Base-by-base conservation (phyloP, 30 jellyfish, hydroid and myxozoan species). In the Pseudorhiza aurosa region DNA sequence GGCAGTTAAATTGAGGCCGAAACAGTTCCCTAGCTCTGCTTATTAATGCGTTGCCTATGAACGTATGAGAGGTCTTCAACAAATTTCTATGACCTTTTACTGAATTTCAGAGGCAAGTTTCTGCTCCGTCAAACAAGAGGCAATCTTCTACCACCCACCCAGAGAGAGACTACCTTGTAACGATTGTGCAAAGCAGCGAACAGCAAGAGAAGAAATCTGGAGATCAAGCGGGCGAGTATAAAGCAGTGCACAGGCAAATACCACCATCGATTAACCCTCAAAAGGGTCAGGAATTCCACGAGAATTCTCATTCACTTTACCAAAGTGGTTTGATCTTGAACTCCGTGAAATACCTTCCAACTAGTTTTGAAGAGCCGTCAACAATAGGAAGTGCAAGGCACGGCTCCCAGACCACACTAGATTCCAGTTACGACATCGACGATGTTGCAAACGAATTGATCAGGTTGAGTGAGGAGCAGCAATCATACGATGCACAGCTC, bases 401-500 rank as follows among this genome's bases (percentile, higher is more conserved):
- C 22, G 82, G 49, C 4, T 68, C 68, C 11, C 82, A 49, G 63
- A 33, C 82, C 6, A 68, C 65, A 15, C 22, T 44, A 49, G 65
- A 68, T 44, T 44, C 82, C 21, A 68, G 22, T 68, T 68, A 43
- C 43, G 88, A 76, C 21, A 76, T 76, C 19, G 88, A 76, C 12
- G 88, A 76, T 37, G 88, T 76, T 26, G 88, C 88, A 11, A 76
- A 76, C 32, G 88, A 76, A 58, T 30, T 76, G 60, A 76, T 76
- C 55, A 76, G 88, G 42, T 25, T 76, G 31, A 76, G 88, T 72
- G 88, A 76, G 36, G 88, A 76, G 55, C 88, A 76, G 35, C 85
- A 47, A 33, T 72, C 85, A 17, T 72, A 17, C 40, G 85, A 72
- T 17, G 85, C 58, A 12, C 72, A 30, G 18, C 57, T 72, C 11